phyloP scores from a whole-genome alignment of 2,797 vertebrate genomes.

The Siniperca obscura region DNA sequence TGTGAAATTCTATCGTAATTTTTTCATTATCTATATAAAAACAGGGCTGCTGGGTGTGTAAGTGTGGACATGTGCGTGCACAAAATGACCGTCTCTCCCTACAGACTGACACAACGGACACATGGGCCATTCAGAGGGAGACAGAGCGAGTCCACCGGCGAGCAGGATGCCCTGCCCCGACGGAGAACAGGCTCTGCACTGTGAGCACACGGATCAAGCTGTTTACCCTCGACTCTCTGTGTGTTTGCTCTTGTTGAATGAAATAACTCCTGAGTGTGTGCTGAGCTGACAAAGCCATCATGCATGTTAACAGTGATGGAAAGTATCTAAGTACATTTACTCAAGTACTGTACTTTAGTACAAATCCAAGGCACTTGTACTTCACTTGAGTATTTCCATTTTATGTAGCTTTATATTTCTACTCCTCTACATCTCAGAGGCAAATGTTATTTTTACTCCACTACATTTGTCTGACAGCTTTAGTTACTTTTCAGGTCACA shows the following conservation, averaged over 20 bases:
- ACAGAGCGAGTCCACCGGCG: slow-evolving; percentile 51
- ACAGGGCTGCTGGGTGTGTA: slow-evolving; percentile 14
- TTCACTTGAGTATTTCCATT: too few species aligned
- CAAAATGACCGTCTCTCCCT: slow-evolving; percentile 3
- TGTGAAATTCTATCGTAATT: background rate
- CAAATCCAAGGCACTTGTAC: too few species aligned
- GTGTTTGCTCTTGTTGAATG: slow-evolving; percentile 10
- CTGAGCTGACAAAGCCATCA: background rate
- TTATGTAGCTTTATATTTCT: too few species aligned
- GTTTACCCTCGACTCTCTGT: slow-evolving; percentile 41
- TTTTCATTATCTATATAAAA: slow-evolving; percentile 9
- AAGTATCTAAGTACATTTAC: too few species aligned
- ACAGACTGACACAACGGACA: slow-evolving; percentile 54
- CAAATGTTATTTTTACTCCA: too few species aligned
- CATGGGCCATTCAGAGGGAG: slow-evolving; percentile 56
- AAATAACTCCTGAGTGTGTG: slow-evolving; percentile 21
- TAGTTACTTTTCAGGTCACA: too few species aligned
- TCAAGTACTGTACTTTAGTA: too few species aligned
- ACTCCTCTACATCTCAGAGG: too few species aligned
- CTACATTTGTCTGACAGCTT: too few species aligned
- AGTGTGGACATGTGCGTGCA: background rate
- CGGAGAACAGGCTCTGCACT: slow-evolving; percentile 80
- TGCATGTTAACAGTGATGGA: background rate
- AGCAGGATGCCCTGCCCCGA: slow-evolving; percentile 79
- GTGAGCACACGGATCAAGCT: slow-evolving; percentile 63